Base-by-base conservation (phyloP, 2,113 vertebrate species). In the Galeopterus variegatus region DNA sequence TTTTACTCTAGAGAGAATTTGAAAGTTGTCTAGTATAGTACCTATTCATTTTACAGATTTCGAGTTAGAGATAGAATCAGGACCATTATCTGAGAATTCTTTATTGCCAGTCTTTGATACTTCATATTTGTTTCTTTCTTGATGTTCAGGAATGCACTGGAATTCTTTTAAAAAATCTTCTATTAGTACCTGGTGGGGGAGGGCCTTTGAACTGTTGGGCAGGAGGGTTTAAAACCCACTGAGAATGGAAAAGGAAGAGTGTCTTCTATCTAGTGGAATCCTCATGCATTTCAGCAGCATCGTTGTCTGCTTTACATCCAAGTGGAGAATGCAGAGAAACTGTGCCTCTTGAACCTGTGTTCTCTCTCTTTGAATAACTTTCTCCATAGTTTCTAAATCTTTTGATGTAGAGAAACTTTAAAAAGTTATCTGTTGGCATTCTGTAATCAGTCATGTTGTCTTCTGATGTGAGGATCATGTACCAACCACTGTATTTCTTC, bases 71-170 rank as follows among this genome's bases (percentile, higher is more conserved):
- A 7, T 41, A 70, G 87, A 82, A 13, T 26, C 31, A 5, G 52
- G 58, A 54, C 12, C 7, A 90, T 13, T 75, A 86, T 28, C 26
- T 12, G 52, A n/a, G 48, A 70, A 62, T 54, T 73, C 58, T 80
- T 85, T 81, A 54, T 93, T 86, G 58, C 23, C 33, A 45, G 0
- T 75, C 77, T 95, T 84, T 24, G 50, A 7, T 82, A 21, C 13
- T 94, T 87, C 28, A 10, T 76, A 6, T 92, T 76, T 88, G 8
- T 77, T 88, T 88, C 19, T 64, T 94, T 83, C 45, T 60, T 84
- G 41, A 87, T 36, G 36, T 52, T 92, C 6, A 45, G 13, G 48
- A 80, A 48, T 60, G 5, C 52, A 36, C 48, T 58, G 17, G 31
- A 76, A 23, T 86, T 73, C 52, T 82, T 92, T 85, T 60, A 17